Evolutionary conservation across 2,797 vertebrate species (phyloP).

Genomic region (Gobionotothen gibberifrons): DNA sequence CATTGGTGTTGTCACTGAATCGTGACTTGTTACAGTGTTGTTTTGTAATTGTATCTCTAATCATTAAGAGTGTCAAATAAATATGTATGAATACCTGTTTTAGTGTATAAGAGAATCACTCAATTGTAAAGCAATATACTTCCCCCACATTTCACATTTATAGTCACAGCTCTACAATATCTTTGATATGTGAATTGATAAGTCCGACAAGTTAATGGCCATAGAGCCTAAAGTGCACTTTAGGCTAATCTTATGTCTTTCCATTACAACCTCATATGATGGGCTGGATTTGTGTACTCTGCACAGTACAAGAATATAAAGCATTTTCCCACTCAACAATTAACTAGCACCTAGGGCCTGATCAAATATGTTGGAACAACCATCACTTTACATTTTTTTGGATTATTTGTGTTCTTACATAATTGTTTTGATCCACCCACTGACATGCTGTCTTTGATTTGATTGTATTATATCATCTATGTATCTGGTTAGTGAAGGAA

Average conservation of each 20-base stretch:
- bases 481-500: constrained; percentile 1
- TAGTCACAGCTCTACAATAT: background rate
- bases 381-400: background rate
- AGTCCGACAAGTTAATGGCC: too few relatives aligned
- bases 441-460: background rate
- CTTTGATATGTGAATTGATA: background rate
- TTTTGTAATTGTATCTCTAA: background rate
- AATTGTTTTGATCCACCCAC: background rate
- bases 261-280: too few relatives aligned
- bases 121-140: background rate
- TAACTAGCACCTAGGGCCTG: too few relatives aligned
- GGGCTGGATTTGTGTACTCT: too few relatives aligned
- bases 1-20: background rate
- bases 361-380: too few relatives aligned
- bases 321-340: too few relatives aligned
- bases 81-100: background rate
- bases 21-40: background rate
- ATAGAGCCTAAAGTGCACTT: too few relatives aligned
- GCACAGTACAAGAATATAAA: too few relatives aligned
- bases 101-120: background rate
- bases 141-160: background rate
- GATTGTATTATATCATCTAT: background rate
- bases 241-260: too few relatives aligned
- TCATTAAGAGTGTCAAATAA: constrained; percentile 16
- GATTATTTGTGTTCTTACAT: constrained; percentile 5